phyloP scores from a whole-genome alignment of 2,888 invertebrate species.

The Drosophila koepferae region DNA sequence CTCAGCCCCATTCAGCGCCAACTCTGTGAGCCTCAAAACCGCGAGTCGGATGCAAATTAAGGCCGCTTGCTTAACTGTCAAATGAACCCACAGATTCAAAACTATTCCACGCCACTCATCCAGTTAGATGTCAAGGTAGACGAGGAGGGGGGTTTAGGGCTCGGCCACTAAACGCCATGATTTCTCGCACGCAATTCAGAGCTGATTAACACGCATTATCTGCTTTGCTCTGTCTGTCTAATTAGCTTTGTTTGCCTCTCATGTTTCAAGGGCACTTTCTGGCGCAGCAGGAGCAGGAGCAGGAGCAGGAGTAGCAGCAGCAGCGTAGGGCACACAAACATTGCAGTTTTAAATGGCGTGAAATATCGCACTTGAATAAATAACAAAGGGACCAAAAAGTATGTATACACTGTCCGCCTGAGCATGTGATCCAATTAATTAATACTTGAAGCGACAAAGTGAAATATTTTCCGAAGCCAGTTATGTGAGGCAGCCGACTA shows the following conservation, averaged over 20 bases:
- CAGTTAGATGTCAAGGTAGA: conserved; percentile 31
- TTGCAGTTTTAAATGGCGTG: conserved; percentile 26
- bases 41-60: conserved; percentile 67
- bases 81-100: conserved; percentile 58
- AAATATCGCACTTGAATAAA: conserved; percentile 61
- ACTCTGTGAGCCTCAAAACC: conserved; percentile 56
- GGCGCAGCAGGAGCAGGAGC: background rate
- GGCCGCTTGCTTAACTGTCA: conserved; percentile 60
- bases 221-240: conserved; percentile 40
- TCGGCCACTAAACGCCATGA: conserved; percentile 48
- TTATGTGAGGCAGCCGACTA: conserved; percentile 15
- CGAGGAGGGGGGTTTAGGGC: background rate
- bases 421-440: conserved; percentile 64
- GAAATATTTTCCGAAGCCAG: conserved; percentile 42
- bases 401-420: conserved; percentile 23
- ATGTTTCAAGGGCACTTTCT: conserved; percentile 24
- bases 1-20: background rate
- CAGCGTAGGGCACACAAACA: background rate
- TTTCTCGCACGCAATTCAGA: conserved; percentile 65
- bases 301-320: background rate
- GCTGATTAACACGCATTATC: conserved; percentile 65
- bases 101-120: conserved; percentile 20
- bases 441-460: conserved; percentile 31
- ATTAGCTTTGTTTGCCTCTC: conserved; percentile 55
- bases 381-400: conserved; percentile 21